Conservation (phyloP, 2,888 invertebrate species). For the Ornithoptera alexandrae region DNA sequence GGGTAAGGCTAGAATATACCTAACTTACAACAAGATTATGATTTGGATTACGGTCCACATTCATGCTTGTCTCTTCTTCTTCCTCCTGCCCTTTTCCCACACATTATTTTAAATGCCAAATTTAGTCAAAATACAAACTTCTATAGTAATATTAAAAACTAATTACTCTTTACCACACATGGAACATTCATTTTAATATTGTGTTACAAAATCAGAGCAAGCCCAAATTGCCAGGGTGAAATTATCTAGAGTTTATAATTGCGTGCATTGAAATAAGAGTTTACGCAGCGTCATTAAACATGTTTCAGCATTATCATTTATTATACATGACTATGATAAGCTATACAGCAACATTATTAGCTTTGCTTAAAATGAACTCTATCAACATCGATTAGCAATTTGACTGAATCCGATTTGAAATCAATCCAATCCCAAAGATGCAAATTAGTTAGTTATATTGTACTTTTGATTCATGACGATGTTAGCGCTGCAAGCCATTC, state of each 20-base stretch:
- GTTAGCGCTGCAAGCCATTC: too few species aligned
- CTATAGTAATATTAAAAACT: too few species aligned
- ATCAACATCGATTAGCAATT: background rate
- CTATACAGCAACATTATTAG: background rate
- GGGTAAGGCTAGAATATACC: too few species aligned
- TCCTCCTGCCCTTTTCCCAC: too few species aligned
- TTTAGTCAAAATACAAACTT: too few species aligned
- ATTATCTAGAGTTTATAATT: background rate
- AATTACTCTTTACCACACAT: background rate
- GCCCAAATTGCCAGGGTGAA: background rate
- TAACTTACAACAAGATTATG: too few species aligned
- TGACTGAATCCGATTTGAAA: background rate
- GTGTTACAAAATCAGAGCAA: background rate
- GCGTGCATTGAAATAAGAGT: background rate
- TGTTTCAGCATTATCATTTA: background rate
- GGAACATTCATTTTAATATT: background rate
- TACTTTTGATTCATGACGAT: too few species aligned
- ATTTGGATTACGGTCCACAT: too few species aligned
- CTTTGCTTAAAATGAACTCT: background rate
- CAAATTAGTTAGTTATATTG: background rate
- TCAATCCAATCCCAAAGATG: background rate
- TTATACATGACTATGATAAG: background rate
- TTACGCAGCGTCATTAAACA: background rate
- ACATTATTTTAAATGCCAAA: too few species aligned
- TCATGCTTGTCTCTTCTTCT: too few species aligned